Evolutionary conservation across 2,888 invertebrate species (phyloP).

Genomic region (Caenorhabditis sp.): DNA sequence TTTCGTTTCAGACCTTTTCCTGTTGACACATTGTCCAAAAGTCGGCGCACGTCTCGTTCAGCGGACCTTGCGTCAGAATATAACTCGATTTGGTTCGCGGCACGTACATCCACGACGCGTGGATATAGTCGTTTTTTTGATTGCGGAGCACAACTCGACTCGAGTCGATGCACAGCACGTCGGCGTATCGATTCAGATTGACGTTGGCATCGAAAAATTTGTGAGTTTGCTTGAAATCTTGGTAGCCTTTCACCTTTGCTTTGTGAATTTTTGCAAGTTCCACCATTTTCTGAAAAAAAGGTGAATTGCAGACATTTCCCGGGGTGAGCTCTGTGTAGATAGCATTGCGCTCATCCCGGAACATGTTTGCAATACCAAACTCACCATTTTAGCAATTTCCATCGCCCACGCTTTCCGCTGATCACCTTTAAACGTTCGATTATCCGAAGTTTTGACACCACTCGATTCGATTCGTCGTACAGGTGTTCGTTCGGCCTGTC

Average conservation of each 20-base stretch:
- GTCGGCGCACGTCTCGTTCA: conserved; percentile 86
- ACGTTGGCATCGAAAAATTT: conserved; percentile 29
- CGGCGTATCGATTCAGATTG: conserved; percentile 31
- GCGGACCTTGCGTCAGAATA: conserved; percentile 80
- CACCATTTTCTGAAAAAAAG: conserved; percentile 22
- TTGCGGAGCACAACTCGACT: conserved; percentile 50
- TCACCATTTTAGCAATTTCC: conserved; percentile 20
- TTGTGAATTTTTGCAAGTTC: conserved; percentile 25
- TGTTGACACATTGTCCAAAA: conserved; percentile 99
- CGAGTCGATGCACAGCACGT: conserved; percentile 48
- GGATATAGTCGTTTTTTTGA: conserved; percentile 54
- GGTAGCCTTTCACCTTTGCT: conserved; percentile 32
- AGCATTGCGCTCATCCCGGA: neutral
- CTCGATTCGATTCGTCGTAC: neutral
- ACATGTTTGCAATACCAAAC: no score
- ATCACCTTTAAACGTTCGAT: conserved; percentile 4
- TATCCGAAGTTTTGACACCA: neutral
- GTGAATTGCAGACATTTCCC: neutral
- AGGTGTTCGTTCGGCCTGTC: neutral
- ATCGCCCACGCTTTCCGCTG: conserved; percentile 22
- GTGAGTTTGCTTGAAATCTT: conserved; percentile 24
- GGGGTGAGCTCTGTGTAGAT: neutral
- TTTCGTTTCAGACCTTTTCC: no score
- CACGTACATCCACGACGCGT: conserved; percentile 52
- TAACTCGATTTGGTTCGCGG: conserved; percentile 40